phyloP scores from a whole-genome alignment of 2,113 vertebrate genomes.

The Upupa epops region DNA sequence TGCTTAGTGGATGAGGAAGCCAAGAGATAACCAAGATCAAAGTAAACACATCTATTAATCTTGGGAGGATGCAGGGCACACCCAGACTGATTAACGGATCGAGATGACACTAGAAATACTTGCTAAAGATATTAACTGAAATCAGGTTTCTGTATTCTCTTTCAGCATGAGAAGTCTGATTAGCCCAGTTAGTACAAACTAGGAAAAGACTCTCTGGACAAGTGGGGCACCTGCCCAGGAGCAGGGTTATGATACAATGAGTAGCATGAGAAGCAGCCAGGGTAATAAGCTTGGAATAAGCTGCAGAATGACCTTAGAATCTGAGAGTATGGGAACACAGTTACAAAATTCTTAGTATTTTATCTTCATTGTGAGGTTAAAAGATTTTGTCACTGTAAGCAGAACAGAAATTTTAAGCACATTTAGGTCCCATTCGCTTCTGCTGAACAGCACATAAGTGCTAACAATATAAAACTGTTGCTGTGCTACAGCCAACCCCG shows the following conservation, averaged over 20 bases:
- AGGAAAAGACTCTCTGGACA: not conserved
- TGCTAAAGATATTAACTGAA: not conserved
- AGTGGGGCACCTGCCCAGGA: not conserved
- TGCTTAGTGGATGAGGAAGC: not conserved
- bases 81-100: not conserved
- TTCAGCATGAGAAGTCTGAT: not conserved
- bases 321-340: not conserved
- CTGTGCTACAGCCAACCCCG: not conserved
- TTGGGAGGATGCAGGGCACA: not conserved
- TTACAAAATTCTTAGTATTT: not conserved
- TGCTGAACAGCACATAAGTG: not conserved
- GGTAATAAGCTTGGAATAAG: not conserved
- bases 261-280: not conserved
- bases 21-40: not conserved
- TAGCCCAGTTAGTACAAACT: not conserved
- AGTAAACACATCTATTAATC: not conserved
- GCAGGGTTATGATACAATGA: not conserved
- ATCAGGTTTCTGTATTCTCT: not conserved
- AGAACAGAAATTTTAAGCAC: not conserved
- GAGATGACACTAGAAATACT: not conserved
- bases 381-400: not conserved
- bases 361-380: not conserved
- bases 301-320: not conserved
- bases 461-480: not conserved
- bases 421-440: not conserved